A percentile compares a stretch with the other conserved stretches of the same genome.
These are phyloP conservation scores for Amphimedon queenslandica DNA, from an alignment of 37 sponge, comb jelly and placozoan species.

Conservation along the genomic window DNA sequence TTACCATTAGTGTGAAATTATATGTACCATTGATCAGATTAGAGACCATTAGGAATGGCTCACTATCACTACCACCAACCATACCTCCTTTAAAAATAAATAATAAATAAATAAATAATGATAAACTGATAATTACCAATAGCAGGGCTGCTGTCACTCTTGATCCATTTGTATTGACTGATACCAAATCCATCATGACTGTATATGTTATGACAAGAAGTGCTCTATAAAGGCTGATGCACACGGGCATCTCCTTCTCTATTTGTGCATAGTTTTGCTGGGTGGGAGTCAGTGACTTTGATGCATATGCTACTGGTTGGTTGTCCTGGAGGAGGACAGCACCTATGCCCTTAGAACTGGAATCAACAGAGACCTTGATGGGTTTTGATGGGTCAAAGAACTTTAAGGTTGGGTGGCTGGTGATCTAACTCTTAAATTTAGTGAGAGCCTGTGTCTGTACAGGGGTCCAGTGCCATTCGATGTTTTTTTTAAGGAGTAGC, in stretches of 20 bases:
- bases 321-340: constrained; percentile 38
- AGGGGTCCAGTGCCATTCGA: constrained; percentile 33
- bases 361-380: constrained; percentile 11
- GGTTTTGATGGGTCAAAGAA: constrained; percentile 34
- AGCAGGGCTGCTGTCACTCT: too few species aligned
- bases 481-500: constrained; percentile 37
- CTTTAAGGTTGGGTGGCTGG: constrained; percentile 23
- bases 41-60: too few species aligned
- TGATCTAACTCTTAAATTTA: constrained; percentile 17
- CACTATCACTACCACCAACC: too few species aligned
- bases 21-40: too few species aligned
- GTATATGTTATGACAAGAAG: too few species aligned
- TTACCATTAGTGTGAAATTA: too few species aligned
- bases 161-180: too few species aligned
- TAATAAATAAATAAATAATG: too few species aligned
- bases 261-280: constrained; percentile 47
- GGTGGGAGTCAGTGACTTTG: constrained; percentile 16
- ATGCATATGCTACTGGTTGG: constrained; percentile 52
- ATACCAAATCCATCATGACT: too few species aligned
- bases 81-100: too few species aligned
- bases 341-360: constrained; percentile 17
- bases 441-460: constrained; percentile 30
- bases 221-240: too few species aligned
- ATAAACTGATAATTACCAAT: too few species aligned
- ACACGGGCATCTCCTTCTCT: constrained; percentile 45